Percentiles rank a stretch among this genome's conserved stretches.
These are phyloP conservation scores for Eubasilissa regina DNA, from an alignment of 1,140 invertebrate genomes.

Conservation along the genomic window DNA sequence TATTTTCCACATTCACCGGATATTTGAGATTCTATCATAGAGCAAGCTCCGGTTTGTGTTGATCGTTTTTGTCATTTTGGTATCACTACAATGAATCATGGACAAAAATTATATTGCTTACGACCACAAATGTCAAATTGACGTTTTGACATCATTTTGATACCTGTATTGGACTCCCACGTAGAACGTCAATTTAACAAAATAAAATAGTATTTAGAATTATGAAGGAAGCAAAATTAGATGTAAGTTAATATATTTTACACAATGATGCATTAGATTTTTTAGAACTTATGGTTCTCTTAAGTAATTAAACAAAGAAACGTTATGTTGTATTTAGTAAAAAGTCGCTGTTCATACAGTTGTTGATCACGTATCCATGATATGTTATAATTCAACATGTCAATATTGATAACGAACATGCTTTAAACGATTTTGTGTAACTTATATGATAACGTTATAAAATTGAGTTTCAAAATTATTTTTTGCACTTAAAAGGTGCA, in stretches of 20 bases:
- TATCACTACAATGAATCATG: neutral
- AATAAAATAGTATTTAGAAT: slow-evolving; percentile 15
- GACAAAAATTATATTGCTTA: neutral
- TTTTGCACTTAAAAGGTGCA: neutral
- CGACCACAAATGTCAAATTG: slow-evolving; percentile 51
- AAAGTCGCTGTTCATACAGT: neutral
- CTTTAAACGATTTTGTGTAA: too few species aligned
- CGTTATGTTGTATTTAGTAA: slow-evolving; percentile 3
- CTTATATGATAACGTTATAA: too few species aligned
- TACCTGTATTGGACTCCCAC: slow-evolving; percentile 12
- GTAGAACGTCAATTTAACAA: slow-evolving; percentile 35
- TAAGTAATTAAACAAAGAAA: too few species aligned
- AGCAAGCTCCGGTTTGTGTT: too few species aligned
- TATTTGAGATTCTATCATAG: too few species aligned
- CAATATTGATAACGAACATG: too few species aligned
- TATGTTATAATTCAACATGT: too few species aligned
- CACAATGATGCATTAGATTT: too few species aligned
- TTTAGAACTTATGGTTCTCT: slow-evolving; percentile 1
- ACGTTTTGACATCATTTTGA: slow-evolving; percentile 54
- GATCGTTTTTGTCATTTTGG: too few species aligned
- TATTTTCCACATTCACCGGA: too few species aligned
- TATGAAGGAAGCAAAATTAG: slow-evolving; percentile 57
- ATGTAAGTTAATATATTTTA: slow-evolving; percentile 38
- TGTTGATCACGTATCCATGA: neutral
- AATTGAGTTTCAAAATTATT: neutral